Evolutionary conservation across 2,797 vertebrate species (phyloP).

Genomic region (Lophius americanus): DNA sequence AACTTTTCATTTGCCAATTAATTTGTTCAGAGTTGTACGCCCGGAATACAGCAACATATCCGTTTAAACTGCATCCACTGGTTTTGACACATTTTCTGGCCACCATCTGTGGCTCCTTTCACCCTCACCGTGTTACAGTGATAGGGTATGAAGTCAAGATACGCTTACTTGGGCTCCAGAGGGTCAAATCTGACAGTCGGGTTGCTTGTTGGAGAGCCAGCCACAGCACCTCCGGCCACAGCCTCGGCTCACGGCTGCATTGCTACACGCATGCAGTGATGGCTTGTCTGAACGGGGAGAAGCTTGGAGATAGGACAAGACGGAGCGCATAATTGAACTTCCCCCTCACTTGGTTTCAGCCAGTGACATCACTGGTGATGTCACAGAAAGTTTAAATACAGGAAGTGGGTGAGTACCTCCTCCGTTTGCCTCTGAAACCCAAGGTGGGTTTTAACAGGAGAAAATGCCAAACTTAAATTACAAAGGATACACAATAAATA

Average conservation of each 20-base stretch:
- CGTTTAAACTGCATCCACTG: neutral
- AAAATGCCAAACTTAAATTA: too few relatives aligned
- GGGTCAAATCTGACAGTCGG: slow-evolving; percentile 48
- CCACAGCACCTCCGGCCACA: slow-evolving; percentile 31
- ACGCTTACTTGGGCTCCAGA: slow-evolving; percentile 29
- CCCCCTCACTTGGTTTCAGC: too few relatives aligned
- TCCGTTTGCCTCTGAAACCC: too few relatives aligned
- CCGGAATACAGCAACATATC: slow-evolving; percentile 9
- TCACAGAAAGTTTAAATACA: too few relatives aligned
- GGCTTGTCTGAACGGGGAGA: slow-evolving; percentile 34
- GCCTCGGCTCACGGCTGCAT: slow-evolving; percentile 26
- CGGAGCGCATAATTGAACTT: neutral
- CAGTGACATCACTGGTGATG: too few relatives aligned
- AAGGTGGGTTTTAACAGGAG: too few relatives aligned
- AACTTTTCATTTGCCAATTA: neutral
- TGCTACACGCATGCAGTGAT: slow-evolving; percentile 28
- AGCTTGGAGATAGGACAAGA: slow-evolving; percentile 31
- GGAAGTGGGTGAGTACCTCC: too few relatives aligned
- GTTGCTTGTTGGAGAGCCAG: slow-evolving; percentile 31
- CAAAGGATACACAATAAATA: too few relatives aligned
- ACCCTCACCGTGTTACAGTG: slow-evolving; percentile 12
- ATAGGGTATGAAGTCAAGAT: slow-evolving; percentile 31
- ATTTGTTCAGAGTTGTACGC: neutral
- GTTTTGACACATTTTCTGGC: slow-evolving; percentile 10
- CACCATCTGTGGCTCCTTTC: slow-evolving; percentile 10